Conservation (phyloP, 1,140 invertebrate genomes). For the Lepidurus arcticus region DNA sequence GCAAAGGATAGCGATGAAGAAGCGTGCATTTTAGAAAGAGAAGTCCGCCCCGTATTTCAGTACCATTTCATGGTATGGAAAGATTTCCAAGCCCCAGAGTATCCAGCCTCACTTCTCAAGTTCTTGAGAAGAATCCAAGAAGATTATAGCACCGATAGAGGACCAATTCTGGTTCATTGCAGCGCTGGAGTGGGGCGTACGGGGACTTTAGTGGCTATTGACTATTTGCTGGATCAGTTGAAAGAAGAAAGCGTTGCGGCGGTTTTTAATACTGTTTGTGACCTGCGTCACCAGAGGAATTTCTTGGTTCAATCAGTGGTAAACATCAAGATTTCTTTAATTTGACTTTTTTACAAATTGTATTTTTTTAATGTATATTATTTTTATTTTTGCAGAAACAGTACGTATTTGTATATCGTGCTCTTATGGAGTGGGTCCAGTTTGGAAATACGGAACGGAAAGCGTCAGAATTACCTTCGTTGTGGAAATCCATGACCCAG, state of each 20-base stretch:
- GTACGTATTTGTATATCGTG: slow-evolving; percentile 95
- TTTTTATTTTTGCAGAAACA: slow-evolving; percentile 65
- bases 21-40: slow-evolving; percentile 40
- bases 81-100: slow-evolving; percentile 86
- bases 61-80: slow-evolving; percentile 95
- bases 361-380: slow-evolving; percentile 27
- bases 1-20: slow-evolving; percentile 30
- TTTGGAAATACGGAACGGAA: slow-evolving; percentile 81
- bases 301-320: slow-evolving; percentile 87
- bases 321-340: slow-evolving; percentile 39
- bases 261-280: slow-evolving; percentile 84
- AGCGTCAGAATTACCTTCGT: not conserved
- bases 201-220: slow-evolving; percentile 82
- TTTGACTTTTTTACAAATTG: not conserved
- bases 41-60: slow-evolving; percentile 70
- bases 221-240: slow-evolving; percentile 78
- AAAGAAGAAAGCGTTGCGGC: slow-evolving; percentile 71
- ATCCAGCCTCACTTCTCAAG: slow-evolving; percentile 80
- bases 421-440: slow-evolving; percentile 84
- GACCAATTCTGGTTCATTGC: slow-evolving; percentile 85
- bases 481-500: slow-evolving; percentile 10
- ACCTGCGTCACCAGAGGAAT: slow-evolving; percentile 80
- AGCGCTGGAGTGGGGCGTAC: slow-evolving; percentile 85
- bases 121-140: slow-evolving; percentile 86
- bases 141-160: slow-evolving; percentile 70